These are phyloP conservation scores for Mus minutoides DNA, from an alignment of 2,797 vertebrate genomes.

Conservation along the genomic window DNA sequence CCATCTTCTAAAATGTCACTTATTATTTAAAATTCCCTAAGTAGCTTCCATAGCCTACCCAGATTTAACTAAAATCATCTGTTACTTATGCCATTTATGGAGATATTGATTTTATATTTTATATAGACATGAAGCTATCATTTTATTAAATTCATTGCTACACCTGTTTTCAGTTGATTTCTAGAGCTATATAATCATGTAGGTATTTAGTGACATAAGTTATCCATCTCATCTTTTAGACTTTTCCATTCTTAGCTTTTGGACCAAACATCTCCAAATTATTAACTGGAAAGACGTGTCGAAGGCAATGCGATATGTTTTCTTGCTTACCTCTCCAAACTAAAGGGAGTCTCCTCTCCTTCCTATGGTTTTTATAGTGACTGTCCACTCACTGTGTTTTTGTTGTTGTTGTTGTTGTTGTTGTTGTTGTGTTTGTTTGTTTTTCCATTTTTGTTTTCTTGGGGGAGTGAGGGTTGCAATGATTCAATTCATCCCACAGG, in stretches of 20 bases:
- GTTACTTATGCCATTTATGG: constrained; percentile 30
- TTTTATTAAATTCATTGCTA: constrained; percentile 30
- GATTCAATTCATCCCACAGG: neutral
- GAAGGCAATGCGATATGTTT: constrained; percentile 23
- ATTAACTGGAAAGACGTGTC: neutral
- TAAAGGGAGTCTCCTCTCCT: neutral
- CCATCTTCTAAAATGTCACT: constrained; percentile 17
- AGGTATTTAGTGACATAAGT: neutral
- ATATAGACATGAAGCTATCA: neutral
- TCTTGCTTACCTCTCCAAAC: constrained; percentile 5
- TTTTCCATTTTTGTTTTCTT: neutral
- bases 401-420: neutral
- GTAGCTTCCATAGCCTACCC: neutral
- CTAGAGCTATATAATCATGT: neutral
- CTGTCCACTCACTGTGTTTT: neutral
- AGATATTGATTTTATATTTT: constrained; percentile 50
- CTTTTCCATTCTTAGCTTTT: neutral
- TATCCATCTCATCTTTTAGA: neutral
- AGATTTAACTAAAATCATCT: constrained; percentile 59
- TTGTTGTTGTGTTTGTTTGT: neutral
- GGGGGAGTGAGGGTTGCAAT: accelerated
- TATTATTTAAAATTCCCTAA: constrained; percentile 57
- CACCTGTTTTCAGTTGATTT: constrained; percentile 37
- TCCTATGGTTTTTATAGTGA: neutral
- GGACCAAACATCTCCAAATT: neutral